Evolutionary conservation across 2,888 invertebrate species (phyloP).

Genomic region (Hemistola chrysoprasaria): DNA sequence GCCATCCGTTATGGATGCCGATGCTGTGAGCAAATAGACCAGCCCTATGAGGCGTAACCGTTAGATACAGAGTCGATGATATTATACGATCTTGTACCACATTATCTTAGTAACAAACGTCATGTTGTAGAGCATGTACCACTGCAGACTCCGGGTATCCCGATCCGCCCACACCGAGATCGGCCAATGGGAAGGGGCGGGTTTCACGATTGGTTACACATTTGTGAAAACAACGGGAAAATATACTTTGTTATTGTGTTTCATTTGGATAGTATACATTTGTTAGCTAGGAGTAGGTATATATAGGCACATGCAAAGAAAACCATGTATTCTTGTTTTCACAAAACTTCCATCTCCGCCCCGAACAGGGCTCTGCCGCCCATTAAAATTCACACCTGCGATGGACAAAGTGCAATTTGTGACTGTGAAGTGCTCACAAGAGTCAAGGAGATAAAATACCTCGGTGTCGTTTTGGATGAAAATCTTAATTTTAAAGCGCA

Average conservation of each 20-base stretch:
- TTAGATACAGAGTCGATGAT: constrained; percentile 38
- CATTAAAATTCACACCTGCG: too few relatives aligned
- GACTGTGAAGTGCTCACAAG: too few relatives aligned
- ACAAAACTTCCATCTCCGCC: too few relatives aligned
- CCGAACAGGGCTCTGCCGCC: too few relatives aligned
- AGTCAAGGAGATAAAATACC: too few relatives aligned
- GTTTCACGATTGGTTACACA: constrained; percentile 68
- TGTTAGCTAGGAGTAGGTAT: constrained; percentile 9
- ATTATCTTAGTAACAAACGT: constrained; percentile 47
- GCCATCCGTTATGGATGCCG: constrained; percentile 52
- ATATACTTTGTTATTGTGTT: constrained; percentile 59
- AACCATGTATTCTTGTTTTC: too few relatives aligned
- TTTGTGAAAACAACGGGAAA: constrained; percentile 57
- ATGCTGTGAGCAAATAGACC: constrained; percentile 47
- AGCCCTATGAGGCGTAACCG: constrained; percentile 64
- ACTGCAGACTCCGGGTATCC: constrained; percentile 49
- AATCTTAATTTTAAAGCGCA: too few relatives aligned
- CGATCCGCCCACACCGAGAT: constrained; percentile 54
- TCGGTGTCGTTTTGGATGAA: too few relatives aligned
- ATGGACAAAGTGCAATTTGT: too few relatives aligned
- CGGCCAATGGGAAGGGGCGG: constrained; percentile 53
- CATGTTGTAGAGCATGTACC: constrained; percentile 40
- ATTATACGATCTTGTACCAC: constrained; percentile 52
- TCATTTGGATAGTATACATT: constrained; percentile 47
- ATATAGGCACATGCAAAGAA: too few relatives aligned